Conservation (phyloP, 2,797 vertebrate genomes). For the Aulostomus chinensis region DNA sequence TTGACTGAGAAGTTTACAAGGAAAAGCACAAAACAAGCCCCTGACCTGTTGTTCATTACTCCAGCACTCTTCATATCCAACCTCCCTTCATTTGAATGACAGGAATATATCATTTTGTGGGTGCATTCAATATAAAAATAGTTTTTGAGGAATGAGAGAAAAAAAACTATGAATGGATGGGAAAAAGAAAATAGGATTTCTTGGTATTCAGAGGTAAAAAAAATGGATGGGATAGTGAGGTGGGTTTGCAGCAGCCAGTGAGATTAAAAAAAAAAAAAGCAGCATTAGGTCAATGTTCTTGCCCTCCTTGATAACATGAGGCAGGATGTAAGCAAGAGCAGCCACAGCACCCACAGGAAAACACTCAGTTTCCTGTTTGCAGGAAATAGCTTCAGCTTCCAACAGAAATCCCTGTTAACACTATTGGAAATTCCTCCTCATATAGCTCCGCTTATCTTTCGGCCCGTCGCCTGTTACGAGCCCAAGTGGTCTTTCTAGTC, state of each 20-base stretch:
- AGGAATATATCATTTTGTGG: conserved; percentile 51
- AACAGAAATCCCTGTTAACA: conserved; percentile 56
- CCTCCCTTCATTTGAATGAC: conserved; percentile 30
- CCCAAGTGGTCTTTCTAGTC: too few species aligned
- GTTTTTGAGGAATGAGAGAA: too few species aligned
- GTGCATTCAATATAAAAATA: conserved; percentile 27
- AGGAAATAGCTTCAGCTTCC: conserved; percentile 61
- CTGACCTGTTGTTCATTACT: conserved; percentile 25
- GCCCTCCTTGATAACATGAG: conserved; percentile 65
- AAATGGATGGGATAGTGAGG: conserved; percentile 4
- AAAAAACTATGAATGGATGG: not conserved
- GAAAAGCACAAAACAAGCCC: conserved; percentile 23
- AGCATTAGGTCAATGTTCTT: conserved; percentile 65
- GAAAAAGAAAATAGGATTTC: not conserved
- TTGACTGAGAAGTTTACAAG: too few species aligned
- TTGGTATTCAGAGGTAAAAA: conserved; percentile 9
- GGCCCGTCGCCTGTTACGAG: conserved; percentile 4
- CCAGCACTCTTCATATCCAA: conserved; percentile 41
- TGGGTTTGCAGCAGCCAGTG: not conserved
- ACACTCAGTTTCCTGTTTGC: conserved; percentile 79
- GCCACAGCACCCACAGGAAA: conserved; percentile 77
- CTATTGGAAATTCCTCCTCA: conserved; percentile 43
- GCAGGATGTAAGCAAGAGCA: conserved; percentile 75
- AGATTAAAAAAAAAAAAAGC: too few species aligned
- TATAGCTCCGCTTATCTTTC: conserved; percentile 19